Evolutionary conservation across 92 coral and sea anemone genomes (phyloP), one percentile per base, ranked within the genome.

Genomic region (Virgularia gustaviana): DNA sequence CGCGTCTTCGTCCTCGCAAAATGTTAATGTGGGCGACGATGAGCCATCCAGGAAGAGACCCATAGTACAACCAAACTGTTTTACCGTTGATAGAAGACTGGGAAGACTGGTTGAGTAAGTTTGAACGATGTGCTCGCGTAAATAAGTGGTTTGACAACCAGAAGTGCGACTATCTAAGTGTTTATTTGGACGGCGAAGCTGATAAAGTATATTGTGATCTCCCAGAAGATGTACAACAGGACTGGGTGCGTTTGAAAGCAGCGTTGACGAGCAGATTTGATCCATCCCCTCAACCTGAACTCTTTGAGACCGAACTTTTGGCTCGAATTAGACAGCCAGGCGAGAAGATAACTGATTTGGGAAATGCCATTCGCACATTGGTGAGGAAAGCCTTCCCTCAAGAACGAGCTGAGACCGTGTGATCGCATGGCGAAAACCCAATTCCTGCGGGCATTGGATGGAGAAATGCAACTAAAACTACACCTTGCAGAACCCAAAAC

Each of bases 351-450:
- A 28, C 64, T 4, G 38, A 57, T 34, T 34, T 57, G 11, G 64
- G 36, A 27, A 28, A 57, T 27, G 64, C 39, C 24, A 57, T 57
- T 33, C 35, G 64, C 16, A 57, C 64, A 18, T 33, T 57, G 24
- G 39, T 34, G 35, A 28, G 64, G 64, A 57, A 57, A 57, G 64
- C 64, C 11, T 57, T 28, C 28, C 64, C 64, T 57, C 36, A 28
- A 33, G 38, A 57, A 33, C 35, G 39, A 6, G 64, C 64, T 20
- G 64, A 57, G 64, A 60, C 58, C 49, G 67, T 28, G 67, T 19
- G 67, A 60, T 19, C 67, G 67, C 2, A 8, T 30, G 7, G 67
- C 45, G 2, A 30, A 37, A 30, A 27, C 67, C 27, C 67, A 27
- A 37, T 60, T 60, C 45, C 9, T 60, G 2, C 41, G 67, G 9